phyloP scores from a whole-genome alignment of 2,888 invertebrate genomes.

The Epinotia brunnichana region DNA sequence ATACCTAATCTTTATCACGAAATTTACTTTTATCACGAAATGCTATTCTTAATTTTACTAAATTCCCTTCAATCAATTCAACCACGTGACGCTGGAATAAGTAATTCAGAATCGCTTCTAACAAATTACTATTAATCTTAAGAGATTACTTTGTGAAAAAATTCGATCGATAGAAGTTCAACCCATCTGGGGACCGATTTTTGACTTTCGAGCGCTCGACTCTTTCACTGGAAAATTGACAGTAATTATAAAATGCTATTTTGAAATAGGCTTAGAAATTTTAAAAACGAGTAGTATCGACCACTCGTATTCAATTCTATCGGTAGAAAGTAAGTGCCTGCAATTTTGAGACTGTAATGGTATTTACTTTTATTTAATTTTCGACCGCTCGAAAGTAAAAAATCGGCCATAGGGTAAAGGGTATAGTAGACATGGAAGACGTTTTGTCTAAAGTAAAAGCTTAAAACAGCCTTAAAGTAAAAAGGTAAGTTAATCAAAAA shows the following conservation, averaged over 20 bases:
- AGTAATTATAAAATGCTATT: too few species aligned
- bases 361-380: too few species aligned
- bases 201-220: too few species aligned
- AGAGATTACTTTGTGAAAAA: slow-evolving; percentile 37
- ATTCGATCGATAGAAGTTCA: slow-evolving; percentile 52
- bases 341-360: too few species aligned
- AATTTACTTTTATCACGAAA: slow-evolving; percentile 82
- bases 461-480: slow-evolving; percentile 47
- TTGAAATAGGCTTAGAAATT: too few species aligned
- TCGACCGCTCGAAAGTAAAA: too few species aligned
- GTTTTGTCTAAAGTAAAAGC: slow-evolving; percentile 54
- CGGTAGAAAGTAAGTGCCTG: too few species aligned
- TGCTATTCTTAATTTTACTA: slow-evolving; percentile 78
- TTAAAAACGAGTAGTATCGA: too few species aligned
- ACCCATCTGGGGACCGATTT: too few species aligned
- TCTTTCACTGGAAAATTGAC: too few species aligned
- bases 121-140: slow-evolving; percentile 38
- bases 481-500: slow-evolving; percentile 48
- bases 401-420: too few species aligned
- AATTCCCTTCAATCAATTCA: slow-evolving; percentile 80
- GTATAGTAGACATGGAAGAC: slow-evolving; percentile 69
- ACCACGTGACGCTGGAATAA: slow-evolving; percentile 46
- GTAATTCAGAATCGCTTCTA: slow-evolving; percentile 37
- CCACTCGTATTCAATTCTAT: too few species aligned
- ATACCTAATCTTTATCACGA: slow-evolving; percentile 80